Evolutionary conservation across 2,113 vertebrate genomes (phyloP).

Genomic region (Ceyx melanurus): DNA sequence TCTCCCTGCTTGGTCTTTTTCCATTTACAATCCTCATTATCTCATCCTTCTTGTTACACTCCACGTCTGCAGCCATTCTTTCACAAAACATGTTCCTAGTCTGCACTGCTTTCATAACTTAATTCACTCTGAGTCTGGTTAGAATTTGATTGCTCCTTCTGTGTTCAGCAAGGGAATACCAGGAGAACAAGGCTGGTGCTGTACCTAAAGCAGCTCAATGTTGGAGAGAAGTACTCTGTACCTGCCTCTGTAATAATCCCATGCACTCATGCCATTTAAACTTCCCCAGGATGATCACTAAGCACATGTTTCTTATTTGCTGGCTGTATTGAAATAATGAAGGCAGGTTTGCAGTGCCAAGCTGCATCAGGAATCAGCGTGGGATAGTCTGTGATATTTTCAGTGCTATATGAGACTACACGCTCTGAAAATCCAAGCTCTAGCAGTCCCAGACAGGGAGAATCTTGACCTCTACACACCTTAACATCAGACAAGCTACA

Average conservation of each 20-base stretch:
- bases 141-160: not conserved
- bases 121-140: fast-evolving
- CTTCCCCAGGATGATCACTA: not conserved
- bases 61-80: not conserved
- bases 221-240: not conserved
- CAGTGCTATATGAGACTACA: not conserved
- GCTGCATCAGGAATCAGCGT: not conserved
- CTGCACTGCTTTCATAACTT: not conserved
- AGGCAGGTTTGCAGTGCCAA: not conserved
- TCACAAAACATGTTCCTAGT: not conserved
- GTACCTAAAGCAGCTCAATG: not conserved
- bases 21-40: not conserved
- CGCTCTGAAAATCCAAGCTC: not conserved
- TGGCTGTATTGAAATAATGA: not conserved
- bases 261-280: not conserved
- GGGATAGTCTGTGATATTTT: not conserved
- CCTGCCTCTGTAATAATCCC: not conserved
- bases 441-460: not conserved
- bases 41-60: not conserved
- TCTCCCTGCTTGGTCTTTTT: not conserved
- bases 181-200: not conserved
- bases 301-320: not conserved
- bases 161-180: not conserved
- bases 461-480: not conserved
- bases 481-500: not conserved